Evolutionary conservation across 2,888 invertebrate species (phyloP).

Genomic region (Tillus elongatus): DNA sequence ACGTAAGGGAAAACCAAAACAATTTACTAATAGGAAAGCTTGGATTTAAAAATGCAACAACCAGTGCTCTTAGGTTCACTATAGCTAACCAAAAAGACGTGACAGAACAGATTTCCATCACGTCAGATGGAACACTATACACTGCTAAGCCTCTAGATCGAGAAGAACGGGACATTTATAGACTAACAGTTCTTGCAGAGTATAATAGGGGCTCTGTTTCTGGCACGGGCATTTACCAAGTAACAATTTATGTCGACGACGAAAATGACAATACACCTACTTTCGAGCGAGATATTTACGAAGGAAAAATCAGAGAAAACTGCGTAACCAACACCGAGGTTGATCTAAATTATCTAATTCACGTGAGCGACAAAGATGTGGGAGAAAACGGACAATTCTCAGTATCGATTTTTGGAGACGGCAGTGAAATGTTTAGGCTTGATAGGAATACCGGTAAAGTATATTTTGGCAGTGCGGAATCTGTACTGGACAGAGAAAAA

Average conservation of each 20-base stretch:
- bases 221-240: constrained; percentile 69
- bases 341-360: constrained; percentile 56
- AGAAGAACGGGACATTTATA: constrained; percentile 62
- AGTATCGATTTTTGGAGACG: constrained; percentile 64
- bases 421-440: constrained; percentile 61
- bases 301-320: constrained; percentile 73
- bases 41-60: constrained; percentile 45
- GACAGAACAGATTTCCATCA: constrained; percentile 67
- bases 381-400: constrained; percentile 60
- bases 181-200: constrained; percentile 72
- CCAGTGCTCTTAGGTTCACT: constrained; percentile 52
- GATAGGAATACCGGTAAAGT: constrained; percentile 57
- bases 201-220: constrained; percentile 57
- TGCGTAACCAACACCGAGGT: constrained; percentile 61
- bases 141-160: constrained; percentile 68
- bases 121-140: constrained; percentile 69
- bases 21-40: constrained; percentile 67
- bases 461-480: constrained; percentile 44
- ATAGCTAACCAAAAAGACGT: constrained; percentile 79
- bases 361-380: constrained; percentile 62
- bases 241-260: constrained; percentile 71
- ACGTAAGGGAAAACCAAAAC: constrained; percentile 65
- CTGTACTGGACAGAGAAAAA: constrained; percentile 62
- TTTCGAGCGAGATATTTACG: constrained; percentile 63
- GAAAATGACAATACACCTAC: constrained; percentile 80